Percentiles rank a stretch among this genome's conserved stretches.
These are phyloP conservation scores for Harpegnathos saltator DNA, from an alignment of 1,140 invertebrate genomes.

Conservation along the genomic window DNA sequence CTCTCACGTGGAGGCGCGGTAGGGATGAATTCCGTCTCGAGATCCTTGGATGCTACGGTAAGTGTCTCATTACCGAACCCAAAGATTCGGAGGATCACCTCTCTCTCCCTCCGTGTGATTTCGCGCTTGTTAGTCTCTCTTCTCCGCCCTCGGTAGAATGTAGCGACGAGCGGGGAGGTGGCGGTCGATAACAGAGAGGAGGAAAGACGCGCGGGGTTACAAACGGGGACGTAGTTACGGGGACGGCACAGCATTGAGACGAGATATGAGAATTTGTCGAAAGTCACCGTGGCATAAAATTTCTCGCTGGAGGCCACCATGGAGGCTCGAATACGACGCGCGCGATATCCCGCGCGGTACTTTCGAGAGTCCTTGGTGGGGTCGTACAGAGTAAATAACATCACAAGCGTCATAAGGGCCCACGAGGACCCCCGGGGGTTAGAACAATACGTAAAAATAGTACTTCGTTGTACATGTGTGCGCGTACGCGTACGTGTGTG, in stretches of 20 bases:
- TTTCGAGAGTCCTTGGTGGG: constrained; percentile 80
- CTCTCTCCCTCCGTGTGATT: constrained; percentile 29
- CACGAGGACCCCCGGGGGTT: constrained; percentile 76
- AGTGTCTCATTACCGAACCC: constrained; percentile 82
- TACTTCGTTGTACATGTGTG: constrained; percentile 69
- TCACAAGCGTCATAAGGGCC: constrained; percentile 84
- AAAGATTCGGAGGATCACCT: constrained; percentile 78
- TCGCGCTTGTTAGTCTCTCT: constrained; percentile 45
- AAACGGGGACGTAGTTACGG: constrained; percentile 24
- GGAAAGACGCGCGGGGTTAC: constrained; percentile 45
- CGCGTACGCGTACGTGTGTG: not conserved
- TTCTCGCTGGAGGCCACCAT: constrained; percentile 76
- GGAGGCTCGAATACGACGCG: constrained; percentile 76
- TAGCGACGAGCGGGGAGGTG: constrained; percentile 45
- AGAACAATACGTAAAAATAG: constrained; percentile 79
- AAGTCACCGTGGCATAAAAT: constrained; percentile 83
- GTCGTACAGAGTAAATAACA: constrained; percentile 83
- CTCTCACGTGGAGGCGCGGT: constrained; percentile 10
- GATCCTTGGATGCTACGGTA: constrained; percentile 79
- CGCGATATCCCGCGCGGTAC: not conserved
- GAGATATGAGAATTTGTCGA: constrained; percentile 8
- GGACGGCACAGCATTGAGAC: not conserved
- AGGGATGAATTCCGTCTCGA: constrained; percentile 73
- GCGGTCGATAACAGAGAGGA: constrained; percentile 53
- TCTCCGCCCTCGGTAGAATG: constrained; percentile 58